phyloP scores from a whole-genome alignment of 2,797 vertebrate species.

The Amblyraja radiata region DNA sequence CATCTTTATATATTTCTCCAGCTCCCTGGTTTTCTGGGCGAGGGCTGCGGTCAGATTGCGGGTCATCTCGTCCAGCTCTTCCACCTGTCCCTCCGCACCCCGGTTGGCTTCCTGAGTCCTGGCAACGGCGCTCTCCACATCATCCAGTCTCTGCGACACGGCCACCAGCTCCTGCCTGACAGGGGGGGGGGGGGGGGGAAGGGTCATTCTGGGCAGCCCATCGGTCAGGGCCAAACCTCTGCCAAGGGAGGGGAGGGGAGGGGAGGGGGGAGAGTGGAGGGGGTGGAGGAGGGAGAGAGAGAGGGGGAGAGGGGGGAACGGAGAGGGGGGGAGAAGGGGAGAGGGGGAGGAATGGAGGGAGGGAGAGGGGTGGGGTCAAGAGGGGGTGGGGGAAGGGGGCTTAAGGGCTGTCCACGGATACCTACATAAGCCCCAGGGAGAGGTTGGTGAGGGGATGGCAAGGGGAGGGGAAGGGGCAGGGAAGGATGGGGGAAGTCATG shows the following conservation, averaged over 20 bases:
- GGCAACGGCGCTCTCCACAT: not conserved
- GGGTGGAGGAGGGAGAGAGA: not conserved
- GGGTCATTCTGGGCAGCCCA: no score
- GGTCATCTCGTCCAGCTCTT: conserved; percentile 53
- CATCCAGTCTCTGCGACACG: not conserved
- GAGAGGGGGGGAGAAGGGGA: not conserved
- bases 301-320: no score
- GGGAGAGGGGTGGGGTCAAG: conserved; percentile 42
- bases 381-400: no score
- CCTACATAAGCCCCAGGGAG: no score
- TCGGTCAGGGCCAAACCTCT: no score
- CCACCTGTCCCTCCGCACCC: conserved; percentile 48
- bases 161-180: conserved; percentile 52
- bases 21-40: conserved; percentile 47
- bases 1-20: conserved; percentile 50
- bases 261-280: not conserved
- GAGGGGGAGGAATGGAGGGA: not conserved
- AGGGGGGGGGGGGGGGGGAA: not conserved
- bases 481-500: no score
- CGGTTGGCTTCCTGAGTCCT: conserved; percentile 45
- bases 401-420: no score
- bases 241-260: no score
- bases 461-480: no score
- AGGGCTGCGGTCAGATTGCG: conserved; percentile 58
- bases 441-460: no score